These are phyloP conservation scores for Morbakka virulenta DNA, from an alignment of 30 jellyfish, hydroid and myxozoan species.

Conservation along the genomic window DNA sequence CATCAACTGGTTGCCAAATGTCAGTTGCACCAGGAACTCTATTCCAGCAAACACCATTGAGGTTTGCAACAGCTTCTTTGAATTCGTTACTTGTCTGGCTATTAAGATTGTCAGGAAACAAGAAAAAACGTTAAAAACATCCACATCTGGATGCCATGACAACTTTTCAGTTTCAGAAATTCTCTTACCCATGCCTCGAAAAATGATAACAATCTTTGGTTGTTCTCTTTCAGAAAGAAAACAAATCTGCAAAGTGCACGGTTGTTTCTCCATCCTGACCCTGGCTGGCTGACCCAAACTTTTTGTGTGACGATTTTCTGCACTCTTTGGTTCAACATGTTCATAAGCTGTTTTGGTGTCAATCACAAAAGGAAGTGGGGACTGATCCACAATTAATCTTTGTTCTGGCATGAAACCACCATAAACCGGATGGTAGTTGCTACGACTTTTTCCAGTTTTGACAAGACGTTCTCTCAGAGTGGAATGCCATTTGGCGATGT, in stretches of 20 bases:
- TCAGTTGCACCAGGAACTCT: no score
- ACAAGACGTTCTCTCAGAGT: slow-evolving; percentile 40
- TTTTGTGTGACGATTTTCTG: neutral
- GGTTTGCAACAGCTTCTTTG: no score
- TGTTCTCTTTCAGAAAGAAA: neutral
- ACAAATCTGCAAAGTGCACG: neutral
- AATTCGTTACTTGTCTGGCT: no score
- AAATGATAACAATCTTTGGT: neutral
- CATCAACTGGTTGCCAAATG: no score
- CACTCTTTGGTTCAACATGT: neutral
- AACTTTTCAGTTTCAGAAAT: neutral
- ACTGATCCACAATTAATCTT: slow-evolving; percentile 50
- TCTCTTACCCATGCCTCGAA: neutral
- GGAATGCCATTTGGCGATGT: slow-evolving; percentile 30
- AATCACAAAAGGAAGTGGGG: neutral
- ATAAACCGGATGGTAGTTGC: slow-evolving; percentile 16
- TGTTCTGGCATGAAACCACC: slow-evolving; percentile 45
- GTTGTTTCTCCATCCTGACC: no score
- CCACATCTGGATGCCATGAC: neutral
- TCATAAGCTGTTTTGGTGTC: neutral
- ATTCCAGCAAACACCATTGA: no score
- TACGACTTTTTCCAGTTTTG: slow-evolving; percentile 25
- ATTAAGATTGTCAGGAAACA: no score
- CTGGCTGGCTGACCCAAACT: no score
- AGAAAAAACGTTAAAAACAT: no score